phyloP scores from a whole-genome alignment of 2,797 vertebrate genomes.

The Melanotaenia boesemani region DNA sequence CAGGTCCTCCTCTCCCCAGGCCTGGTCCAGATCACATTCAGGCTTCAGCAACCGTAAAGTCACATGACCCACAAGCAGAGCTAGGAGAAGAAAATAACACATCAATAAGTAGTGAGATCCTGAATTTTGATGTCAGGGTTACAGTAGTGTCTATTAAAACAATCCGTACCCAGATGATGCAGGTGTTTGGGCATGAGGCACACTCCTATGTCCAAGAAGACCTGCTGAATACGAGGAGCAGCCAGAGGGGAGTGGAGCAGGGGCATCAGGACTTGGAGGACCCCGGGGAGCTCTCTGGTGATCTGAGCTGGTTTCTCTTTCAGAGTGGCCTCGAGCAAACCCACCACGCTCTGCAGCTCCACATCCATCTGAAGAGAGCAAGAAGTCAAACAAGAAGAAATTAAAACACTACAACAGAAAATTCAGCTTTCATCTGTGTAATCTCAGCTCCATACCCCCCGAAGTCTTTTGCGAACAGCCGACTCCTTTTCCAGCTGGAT shows the following conservation, averaged over 20 bases:
- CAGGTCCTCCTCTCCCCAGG: conserved; percentile 94
- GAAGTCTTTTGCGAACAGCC: conserved; percentile 87
- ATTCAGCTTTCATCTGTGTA: neutral
- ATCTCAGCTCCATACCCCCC: conserved; percentile 77
- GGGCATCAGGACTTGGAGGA: conserved; percentile 89
- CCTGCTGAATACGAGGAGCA: conserved; percentile 86
- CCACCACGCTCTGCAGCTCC: conserved; percentile 87
- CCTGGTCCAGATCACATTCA: conserved; percentile 89
- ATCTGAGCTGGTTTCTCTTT: conserved; percentile 85
- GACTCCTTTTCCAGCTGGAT: conserved; percentile 92
- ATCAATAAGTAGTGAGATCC: neutral
- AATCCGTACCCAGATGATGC: conserved; percentile 85
- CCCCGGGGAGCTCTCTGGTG: conserved; percentile 89
- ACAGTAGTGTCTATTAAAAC: neutral
- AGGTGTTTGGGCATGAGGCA: conserved; percentile 91
- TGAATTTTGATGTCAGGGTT: neutral
- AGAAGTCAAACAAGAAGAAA: neutral
- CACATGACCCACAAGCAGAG: conserved; percentile 91
- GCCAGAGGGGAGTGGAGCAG: conserved; percentile 93
- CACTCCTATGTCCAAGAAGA: conserved; percentile 88
- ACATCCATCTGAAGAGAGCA: conserved; percentile 84
- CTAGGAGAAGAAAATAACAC: conserved; percentile 67
- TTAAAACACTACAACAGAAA: neutral
- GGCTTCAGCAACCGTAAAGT: conserved; percentile 94
- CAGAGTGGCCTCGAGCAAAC: conserved; percentile 87